Conservation (phyloP, 2,888 invertebrate species). For the Atherix ibis region DNA sequence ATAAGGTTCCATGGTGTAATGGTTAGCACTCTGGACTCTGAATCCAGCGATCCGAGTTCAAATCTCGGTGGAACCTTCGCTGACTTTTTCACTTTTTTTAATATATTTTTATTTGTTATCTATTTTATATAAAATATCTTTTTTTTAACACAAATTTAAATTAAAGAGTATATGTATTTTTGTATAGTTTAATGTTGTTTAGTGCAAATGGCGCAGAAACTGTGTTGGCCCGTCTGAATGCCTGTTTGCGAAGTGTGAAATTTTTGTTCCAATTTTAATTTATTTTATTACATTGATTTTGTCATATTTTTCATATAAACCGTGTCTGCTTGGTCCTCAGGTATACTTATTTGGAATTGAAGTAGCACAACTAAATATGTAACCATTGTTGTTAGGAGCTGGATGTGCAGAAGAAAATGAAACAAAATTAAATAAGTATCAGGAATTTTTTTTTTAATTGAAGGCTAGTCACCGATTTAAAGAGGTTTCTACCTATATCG, state of each 20-base stretch:
- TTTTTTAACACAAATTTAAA: no score
- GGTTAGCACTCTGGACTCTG: slow-evolving; percentile 40
- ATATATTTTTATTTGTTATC: slow-evolving; percentile 5
- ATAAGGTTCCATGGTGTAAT: slow-evolving; percentile 38
- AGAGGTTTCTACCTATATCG: slow-evolving; percentile 52
- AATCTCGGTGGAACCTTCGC: slow-evolving; percentile 33
- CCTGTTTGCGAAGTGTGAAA: no score
- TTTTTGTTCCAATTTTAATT: no score
- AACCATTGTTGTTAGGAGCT: slow-evolving; percentile 59
- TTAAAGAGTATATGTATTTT: no score
- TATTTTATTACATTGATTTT: no score
- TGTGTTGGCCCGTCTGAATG: no score
- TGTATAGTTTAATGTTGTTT: no score
- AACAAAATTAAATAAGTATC: slow-evolving; percentile 4
- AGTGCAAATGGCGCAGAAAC: no score
- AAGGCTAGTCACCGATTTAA: slow-evolving; percentile 46
- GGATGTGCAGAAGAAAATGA: no score
- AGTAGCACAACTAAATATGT: slow-evolving; percentile 57
- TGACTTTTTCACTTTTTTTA: slow-evolving; percentile 6
- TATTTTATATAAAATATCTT: no score
- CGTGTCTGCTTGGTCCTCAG: slow-evolving; percentile 37
- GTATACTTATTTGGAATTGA: slow-evolving; percentile 63
- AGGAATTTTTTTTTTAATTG: neutral
- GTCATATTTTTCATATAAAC: no score
- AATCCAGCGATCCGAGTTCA: slow-evolving; percentile 36